Percentiles rank a stretch among this genome's conserved stretches.
These are phyloP conservation scores for Leptinotarsa undecemlineata DNA, from an alignment of 1,140 invertebrate species.

Conservation along the genomic window DNA sequence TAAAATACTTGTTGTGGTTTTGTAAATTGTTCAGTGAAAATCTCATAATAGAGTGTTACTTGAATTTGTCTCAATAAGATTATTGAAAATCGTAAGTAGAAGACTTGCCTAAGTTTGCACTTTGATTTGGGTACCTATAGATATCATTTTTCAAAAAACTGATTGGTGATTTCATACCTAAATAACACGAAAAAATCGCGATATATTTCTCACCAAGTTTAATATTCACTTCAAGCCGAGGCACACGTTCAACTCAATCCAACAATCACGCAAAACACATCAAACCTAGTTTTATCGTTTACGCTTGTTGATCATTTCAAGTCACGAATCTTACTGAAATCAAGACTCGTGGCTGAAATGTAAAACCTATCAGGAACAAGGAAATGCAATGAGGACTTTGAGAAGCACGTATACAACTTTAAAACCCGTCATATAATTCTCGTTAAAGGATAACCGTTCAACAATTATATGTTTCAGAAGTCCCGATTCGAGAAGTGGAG, in stretches of 20 bases:
- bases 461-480: not conserved
- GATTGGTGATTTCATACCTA: too few species aligned
- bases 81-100: too few species aligned
- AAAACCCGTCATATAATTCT: constrained; percentile 12
- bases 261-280: too few species aligned
- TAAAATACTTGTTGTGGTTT: too few species aligned
- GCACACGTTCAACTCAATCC: too few species aligned
- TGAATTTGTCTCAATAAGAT: too few species aligned
- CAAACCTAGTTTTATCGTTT: not conserved
- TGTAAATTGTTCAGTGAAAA: too few species aligned
- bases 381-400: constrained; percentile 12
- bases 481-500: not conserved
- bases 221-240: not conserved
- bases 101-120: too few species aligned
- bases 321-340: constrained; percentile 6
- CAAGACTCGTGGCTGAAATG: not conserved
- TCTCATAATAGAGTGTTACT: too few species aligned
- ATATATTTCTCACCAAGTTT: not conserved
- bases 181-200: too few species aligned
- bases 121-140: too few species aligned
- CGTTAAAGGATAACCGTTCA: constrained; percentile 2
- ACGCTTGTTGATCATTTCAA: not conserved
- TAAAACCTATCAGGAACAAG: constrained; percentile 16
- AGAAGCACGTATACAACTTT: constrained; percentile 2
- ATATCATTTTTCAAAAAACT: too few species aligned